Evolutionary conservation across 2,113 vertebrate genomes (phyloP).

Genomic region (Xiphophorus couchianus): DNA sequence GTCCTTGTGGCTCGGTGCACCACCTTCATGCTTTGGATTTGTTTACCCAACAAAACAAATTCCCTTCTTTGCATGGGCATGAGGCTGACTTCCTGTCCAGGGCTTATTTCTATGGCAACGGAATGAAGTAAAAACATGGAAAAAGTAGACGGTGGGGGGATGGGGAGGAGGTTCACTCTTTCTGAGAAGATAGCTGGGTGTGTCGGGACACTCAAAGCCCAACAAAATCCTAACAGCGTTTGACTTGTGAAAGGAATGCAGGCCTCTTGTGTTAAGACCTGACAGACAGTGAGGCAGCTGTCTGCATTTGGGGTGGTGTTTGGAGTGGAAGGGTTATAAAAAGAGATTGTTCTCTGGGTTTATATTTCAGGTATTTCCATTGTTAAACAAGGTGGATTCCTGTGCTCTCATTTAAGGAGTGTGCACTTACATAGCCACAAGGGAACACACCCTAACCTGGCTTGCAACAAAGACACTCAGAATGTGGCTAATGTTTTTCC

Average conservation of each 20-base stretch:
- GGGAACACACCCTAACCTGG: constrained; percentile 28
- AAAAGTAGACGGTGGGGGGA: not conserved
- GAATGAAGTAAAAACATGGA: constrained; percentile 35
- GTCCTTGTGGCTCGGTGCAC: constrained; percentile 16
- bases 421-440: not conserved
- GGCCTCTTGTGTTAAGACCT: not conserved
- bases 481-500: not conserved
- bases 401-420: not conserved
- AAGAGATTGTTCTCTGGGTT: not conserved
- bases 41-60: constrained; percentile 73
- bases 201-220: constrained; percentile 27
- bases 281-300: not conserved
- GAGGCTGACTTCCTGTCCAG: constrained; percentile 51
- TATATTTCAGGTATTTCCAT: constrained; percentile 8
- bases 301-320: not conserved
- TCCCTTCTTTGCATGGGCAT: constrained; percentile 67
- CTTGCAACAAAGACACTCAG: not conserved
- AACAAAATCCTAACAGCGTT: constrained; percentile 7
- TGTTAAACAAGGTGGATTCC: constrained; percentile 6
- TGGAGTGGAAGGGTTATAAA: not conserved
- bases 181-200: constrained; percentile 42
- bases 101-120: constrained; percentile 69
- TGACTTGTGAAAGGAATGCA: constrained; percentile 26
- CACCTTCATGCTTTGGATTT: constrained; percentile 53
- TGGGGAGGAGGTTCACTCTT: not conserved